These are phyloP conservation scores for Pungitius pungitius DNA, from an alignment of 2,113 vertebrate genomes.

Conservation along the genomic window DNA sequence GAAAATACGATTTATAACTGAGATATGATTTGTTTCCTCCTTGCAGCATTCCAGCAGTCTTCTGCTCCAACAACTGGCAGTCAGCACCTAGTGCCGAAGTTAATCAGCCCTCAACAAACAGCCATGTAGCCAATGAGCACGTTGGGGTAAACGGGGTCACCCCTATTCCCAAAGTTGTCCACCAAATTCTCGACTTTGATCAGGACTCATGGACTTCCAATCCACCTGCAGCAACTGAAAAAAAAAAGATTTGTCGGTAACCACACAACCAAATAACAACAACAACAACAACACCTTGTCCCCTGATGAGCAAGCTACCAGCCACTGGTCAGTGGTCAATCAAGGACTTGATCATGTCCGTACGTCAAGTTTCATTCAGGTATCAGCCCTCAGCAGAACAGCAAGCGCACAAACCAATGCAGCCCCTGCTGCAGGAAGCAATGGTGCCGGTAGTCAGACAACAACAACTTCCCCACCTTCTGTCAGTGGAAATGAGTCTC, in stretches of 20 bases:
- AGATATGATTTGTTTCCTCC: conserved; percentile 19
- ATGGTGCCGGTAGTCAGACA: background rate
- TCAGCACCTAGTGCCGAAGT: conserved; percentile 35
- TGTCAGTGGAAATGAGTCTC: background rate
- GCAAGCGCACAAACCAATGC: background rate
- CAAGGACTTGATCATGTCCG: background rate
- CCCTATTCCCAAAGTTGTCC: conserved; percentile 4
- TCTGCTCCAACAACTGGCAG: conserved; percentile 77
- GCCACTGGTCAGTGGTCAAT: background rate
- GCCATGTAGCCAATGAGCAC: conserved; percentile 27
- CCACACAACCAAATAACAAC: conserved; percentile 42
- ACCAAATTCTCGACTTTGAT: conserved; percentile 61
- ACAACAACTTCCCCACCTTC: background rate
- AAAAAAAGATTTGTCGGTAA: conserved; percentile 1
- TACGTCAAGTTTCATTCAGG: conserved; percentile 1
- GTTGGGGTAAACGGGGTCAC: conserved; percentile 24
- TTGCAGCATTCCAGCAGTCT: conserved; percentile 64
- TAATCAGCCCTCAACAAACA: conserved; percentile 29
- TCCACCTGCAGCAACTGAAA: background rate
- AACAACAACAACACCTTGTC: conserved; percentile 57
- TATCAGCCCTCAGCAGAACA: background rate
- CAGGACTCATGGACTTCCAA: conserved; percentile 56
- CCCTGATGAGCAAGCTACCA: background rate
- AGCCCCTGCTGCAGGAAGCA: background rate
- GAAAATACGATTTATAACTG: background rate